A percentile compares a stretch with the other conserved stretches of the same genome.
These are phyloP conservation scores for Cephus cinctus DNA, from an alignment of 1,140 invertebrate species.

Conservation along the genomic window DNA sequence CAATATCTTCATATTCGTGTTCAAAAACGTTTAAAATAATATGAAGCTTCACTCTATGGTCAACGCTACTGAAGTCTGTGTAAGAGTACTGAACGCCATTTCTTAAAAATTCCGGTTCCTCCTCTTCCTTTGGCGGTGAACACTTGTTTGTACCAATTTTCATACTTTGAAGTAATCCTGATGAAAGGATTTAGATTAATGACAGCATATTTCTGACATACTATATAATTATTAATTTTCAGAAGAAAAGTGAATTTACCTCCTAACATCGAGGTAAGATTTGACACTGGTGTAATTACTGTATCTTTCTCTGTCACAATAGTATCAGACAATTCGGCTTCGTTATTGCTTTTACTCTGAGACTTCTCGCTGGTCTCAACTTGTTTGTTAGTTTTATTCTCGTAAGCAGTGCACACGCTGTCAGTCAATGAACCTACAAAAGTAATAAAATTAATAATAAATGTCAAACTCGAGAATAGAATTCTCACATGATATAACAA, in stretches of 20 bases:
- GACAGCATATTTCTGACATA: conserved; percentile 4
- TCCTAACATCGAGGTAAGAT: conserved; percentile 45
- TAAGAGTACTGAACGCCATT: conserved; percentile 58
- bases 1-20: conserved; percentile 57
- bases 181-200: conserved; percentile 7
- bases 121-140: conserved; percentile 27
- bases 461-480: too few relatives aligned
- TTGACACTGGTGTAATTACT: conserved; percentile 28
- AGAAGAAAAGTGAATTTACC: conserved; percentile 26
- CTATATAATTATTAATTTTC: conserved; percentile 1
- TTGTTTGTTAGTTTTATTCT: conserved; percentile 44
- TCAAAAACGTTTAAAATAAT: conserved; percentile 60
- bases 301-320: conserved; percentile 23
- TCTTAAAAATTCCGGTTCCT: conserved; percentile 26
- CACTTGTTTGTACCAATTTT: conserved; percentile 39
- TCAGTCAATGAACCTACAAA: conserved; percentile 60
- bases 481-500: conserved; percentile 2
- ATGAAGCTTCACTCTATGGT: conserved; percentile 61
- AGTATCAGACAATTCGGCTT: conserved; percentile 14
- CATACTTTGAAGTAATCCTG: conserved; percentile 50
- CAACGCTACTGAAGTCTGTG: conserved; percentile 56
- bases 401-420: conserved; percentile 63
- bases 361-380: conserved; percentile 32
- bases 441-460: not conserved
- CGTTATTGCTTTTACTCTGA: conserved; percentile 21